phyloP scores from a whole-genome alignment of 2,113 vertebrate genomes.

The Isichthys henryi region DNA sequence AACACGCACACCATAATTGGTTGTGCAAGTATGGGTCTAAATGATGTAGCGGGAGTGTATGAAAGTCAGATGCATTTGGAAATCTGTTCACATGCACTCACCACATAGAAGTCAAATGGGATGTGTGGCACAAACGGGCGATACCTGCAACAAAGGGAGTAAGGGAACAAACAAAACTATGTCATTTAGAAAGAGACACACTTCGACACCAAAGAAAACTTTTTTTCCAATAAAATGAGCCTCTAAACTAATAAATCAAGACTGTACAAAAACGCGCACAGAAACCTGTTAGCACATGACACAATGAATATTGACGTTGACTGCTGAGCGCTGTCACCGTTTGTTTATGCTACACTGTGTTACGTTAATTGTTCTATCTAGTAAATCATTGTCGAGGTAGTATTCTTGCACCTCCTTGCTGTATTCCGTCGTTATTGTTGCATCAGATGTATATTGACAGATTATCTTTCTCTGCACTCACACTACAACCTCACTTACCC shows the following conservation, averaged over 20 bases:
- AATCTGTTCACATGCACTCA: conserved; percentile 54
- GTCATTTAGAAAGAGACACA: neutral
- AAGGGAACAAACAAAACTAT: neutral
- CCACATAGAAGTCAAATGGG: conserved; percentile 93
- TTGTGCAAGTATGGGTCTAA: neutral
- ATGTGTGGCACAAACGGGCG: conserved; percentile 94
- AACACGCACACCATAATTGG: neutral
- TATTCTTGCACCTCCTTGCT: neutral
- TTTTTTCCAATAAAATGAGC: neutral
- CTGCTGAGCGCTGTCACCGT: neutral
- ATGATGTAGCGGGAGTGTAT: neutral
- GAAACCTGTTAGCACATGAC: neutral
- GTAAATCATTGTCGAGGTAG: neutral
- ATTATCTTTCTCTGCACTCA: neutral
- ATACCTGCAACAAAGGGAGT: conserved; percentile 62
- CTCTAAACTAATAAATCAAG: neutral
- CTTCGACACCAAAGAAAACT: neutral
- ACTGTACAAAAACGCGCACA: neutral
- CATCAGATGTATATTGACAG: neutral
- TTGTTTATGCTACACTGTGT: neutral
- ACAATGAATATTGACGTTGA: neutral
- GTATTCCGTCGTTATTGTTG: neutral
- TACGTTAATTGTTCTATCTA: neutral
- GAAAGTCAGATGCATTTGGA: neutral
- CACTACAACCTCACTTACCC: conserved; percentile 61